A percentile compares a stretch with the other conserved stretches of the same genome.
phyloP scores from a whole-genome alignment of 1,140 invertebrate genomes.

The Andricus grossulariae region DNA sequence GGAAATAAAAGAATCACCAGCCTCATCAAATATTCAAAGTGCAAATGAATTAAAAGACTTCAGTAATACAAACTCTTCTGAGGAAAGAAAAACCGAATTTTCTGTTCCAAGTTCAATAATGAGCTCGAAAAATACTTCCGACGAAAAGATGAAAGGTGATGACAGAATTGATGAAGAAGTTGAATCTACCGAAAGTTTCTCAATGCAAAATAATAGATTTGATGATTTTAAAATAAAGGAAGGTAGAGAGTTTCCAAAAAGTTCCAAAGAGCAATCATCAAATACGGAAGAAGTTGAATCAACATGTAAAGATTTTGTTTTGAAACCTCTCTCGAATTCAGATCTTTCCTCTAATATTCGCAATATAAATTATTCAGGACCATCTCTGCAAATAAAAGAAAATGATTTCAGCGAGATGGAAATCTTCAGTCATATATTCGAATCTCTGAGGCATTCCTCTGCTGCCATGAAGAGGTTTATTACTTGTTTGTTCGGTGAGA shows the following conservation, averaged over 20 bases:
- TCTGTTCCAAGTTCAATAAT: neutral
- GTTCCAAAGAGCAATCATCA: no score
- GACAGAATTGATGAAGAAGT: neutral
- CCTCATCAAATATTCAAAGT: neutral
- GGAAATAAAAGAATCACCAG: conserved; percentile 18
- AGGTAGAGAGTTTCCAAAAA: no score
- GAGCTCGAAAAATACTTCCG: neutral
- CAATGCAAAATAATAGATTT: no score
- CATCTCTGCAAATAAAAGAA: neutral
- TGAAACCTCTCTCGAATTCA: neutral
- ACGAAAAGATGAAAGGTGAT: neutral
- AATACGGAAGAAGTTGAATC: neutral
- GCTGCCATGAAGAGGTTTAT: neutral
- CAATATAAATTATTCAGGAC: neutral
- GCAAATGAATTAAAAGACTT: neutral
- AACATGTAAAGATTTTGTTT: neutral
- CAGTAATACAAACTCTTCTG: neutral
- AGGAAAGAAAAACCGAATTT: neutral
- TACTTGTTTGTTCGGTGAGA: conserved; percentile 4
- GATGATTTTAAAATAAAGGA: no score
- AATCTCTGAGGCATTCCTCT: conserved; percentile 5
- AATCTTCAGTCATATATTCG: neutral
- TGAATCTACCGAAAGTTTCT: neutral
- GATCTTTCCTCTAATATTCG: neutral
- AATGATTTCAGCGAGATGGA: conserved; percentile 1